phyloP scores from a whole-genome alignment of 2,797 vertebrate species.

The Onychomys arenicola region DNA sequence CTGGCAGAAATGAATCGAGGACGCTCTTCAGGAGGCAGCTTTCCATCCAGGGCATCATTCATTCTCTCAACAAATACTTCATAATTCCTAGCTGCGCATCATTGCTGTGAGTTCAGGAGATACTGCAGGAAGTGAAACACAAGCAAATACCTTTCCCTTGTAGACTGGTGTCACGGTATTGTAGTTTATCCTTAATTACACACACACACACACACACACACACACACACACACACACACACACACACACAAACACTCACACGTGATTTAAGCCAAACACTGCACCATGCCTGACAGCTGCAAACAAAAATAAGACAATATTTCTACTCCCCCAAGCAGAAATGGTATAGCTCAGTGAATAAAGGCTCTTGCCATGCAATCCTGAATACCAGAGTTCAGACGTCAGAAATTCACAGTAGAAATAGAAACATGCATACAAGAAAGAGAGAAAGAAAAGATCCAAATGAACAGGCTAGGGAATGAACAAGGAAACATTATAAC shows the following conservation, averaged over 20 bases:
- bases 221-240: not conserved
- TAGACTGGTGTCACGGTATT: not conserved
- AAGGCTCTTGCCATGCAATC: not conserved
- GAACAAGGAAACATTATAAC: not conserved
- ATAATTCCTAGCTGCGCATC: not conserved
- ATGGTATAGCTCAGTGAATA: not conserved
- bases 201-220: not conserved
- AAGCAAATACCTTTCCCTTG: not conserved
- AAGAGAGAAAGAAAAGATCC: not conserved
- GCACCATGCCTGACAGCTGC: not conserved
- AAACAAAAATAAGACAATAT: constrained; percentile 20
- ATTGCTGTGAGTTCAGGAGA: not conserved
- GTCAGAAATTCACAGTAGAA: not conserved
- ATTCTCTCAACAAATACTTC: not conserved
- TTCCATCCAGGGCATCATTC: not conserved
- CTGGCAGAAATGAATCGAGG: not conserved
- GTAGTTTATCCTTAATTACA: not conserved
- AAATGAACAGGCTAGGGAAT: not conserved
- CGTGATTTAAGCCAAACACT: not conserved
- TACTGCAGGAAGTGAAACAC: not conserved
- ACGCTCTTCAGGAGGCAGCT: not conserved
- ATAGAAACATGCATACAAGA: not conserved
- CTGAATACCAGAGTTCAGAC: not conserved
- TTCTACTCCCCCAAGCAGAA: not conserved
- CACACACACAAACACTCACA: not conserved